A percentile compares a stretch with the other conserved stretches of the same genome.
These are phyloP conservation scores for Coelopa pilipes DNA, from an alignment of 2,888 invertebrate species.

Conservation along the genomic window DNA sequence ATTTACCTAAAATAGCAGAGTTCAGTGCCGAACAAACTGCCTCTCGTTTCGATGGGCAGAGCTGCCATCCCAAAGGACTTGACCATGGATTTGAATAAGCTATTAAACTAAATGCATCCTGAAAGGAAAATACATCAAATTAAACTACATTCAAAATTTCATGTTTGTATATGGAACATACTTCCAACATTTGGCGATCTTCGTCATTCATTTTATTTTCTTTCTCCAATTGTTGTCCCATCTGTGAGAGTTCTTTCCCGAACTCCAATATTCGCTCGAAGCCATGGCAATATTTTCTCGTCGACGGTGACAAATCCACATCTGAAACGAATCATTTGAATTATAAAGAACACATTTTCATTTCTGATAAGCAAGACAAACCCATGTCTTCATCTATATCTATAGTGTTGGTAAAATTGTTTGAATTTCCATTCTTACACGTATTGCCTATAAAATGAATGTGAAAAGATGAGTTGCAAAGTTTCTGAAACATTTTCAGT, in stretches of 20 bases:
- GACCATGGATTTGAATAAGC: slow-evolving; percentile 98
- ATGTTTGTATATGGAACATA: slow-evolving; percentile 55
- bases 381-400: slow-evolving; percentile 80
- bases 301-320: slow-evolving; percentile 63
- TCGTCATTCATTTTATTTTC: slow-evolving; percentile 81
- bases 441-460: slow-evolving; percentile 55
- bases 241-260: slow-evolving; percentile 91
- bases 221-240: slow-evolving; percentile 85
- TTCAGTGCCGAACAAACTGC: slow-evolving; percentile 95
- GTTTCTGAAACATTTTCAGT: background rate
- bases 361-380: slow-evolving; percentile 61
- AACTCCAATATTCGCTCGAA: slow-evolving; percentile 95
- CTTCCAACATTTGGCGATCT: slow-evolving; percentile 93
- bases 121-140: slow-evolving; percentile 47
- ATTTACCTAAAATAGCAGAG: slow-evolving; percentile 94
- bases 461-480: background rate
- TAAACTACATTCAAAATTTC: background rate
- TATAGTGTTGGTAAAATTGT: slow-evolving; percentile 70
- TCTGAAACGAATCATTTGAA: slow-evolving; percentile 49
- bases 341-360: slow-evolving; percentile 11
- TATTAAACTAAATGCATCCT: slow-evolving; percentile 97
- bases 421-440: slow-evolving; percentile 64
- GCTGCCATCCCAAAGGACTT: slow-evolving; percentile 95
- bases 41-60: slow-evolving; percentile 94
- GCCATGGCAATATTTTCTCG: slow-evolving; percentile 69